Conservation (phyloP, 1,140 invertebrate species). For the Nautilus pompilius region DNA sequence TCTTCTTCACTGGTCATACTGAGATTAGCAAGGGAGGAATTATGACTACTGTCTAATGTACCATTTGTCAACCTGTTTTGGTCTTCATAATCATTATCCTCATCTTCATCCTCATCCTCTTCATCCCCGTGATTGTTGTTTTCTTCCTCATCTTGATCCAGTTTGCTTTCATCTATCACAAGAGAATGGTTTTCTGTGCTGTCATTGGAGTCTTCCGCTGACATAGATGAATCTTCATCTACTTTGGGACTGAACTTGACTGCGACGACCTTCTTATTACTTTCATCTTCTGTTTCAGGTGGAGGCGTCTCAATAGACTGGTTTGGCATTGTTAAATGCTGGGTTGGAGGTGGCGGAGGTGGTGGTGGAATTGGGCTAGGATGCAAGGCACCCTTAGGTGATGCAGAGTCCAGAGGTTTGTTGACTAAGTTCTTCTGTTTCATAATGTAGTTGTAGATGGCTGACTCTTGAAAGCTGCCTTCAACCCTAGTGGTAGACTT, state of each 20-base stretch:
- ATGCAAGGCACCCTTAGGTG: background rate
- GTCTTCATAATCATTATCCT: background rate
- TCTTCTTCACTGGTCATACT: background rate
- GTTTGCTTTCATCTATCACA: slow-evolving; percentile 25
- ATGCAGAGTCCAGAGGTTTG: background rate
- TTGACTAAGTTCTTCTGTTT: slow-evolving; percentile 35
- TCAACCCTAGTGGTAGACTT: slow-evolving; percentile 1
- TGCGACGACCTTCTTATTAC: background rate
- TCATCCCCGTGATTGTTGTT: slow-evolving; percentile 8
- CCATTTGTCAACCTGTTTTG: background rate
- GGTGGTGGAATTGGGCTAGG: slow-evolving; percentile 4
- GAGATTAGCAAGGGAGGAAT: background rate
- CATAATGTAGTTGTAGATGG: slow-evolving; percentile 48
- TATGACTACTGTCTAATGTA: background rate
- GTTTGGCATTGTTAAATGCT: background rate
- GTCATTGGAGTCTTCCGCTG: slow-evolving; percentile 11
- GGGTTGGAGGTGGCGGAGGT: background rate
- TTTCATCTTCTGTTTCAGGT: background rate
- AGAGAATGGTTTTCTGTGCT: slow-evolving; percentile 13
- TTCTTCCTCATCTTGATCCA: slow-evolving; percentile 10
- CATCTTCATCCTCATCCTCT: slow-evolving; percentile 12
- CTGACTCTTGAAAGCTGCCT: slow-evolving; percentile 35
- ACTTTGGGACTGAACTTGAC: background rate
- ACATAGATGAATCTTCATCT: background rate
- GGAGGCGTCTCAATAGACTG: background rate